Conservation (phyloP, 2,888 invertebrate genomes). For the Parnassius glacialis region DNA sequence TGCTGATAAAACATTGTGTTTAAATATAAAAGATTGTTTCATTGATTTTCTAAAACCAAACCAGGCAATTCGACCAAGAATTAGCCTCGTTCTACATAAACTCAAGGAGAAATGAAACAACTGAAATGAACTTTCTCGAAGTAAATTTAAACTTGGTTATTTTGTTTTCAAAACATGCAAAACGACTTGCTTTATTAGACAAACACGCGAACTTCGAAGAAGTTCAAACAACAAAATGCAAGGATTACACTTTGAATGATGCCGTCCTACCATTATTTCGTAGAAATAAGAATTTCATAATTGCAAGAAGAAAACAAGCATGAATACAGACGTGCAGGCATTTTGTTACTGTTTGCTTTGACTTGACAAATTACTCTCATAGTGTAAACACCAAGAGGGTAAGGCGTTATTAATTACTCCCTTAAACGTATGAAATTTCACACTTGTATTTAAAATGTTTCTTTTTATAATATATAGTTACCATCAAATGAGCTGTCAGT, state of each 20-base stretch:
- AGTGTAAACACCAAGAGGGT: constrained; percentile 22
- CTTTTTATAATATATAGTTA: too few relatives aligned
- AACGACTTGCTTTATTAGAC: constrained; percentile 62
- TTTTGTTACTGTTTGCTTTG: constrained; percentile 27
- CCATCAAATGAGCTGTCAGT: too few relatives aligned
- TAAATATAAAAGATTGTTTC: too few relatives aligned
- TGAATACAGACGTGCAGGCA: constrained; percentile 41
- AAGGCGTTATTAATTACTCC: constrained; percentile 37
- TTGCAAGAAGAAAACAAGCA: constrained; percentile 35
- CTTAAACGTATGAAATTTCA: too few relatives aligned
- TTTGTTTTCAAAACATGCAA: constrained; percentile 65
- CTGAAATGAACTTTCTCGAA: constrained; percentile 44
- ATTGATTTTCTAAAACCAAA: too few relatives aligned
- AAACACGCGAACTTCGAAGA: constrained; percentile 71
- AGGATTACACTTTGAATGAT: constrained; percentile 61
- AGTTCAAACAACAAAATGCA: constrained; percentile 54
- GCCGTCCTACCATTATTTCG: constrained; percentile 46
- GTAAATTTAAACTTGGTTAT: constrained; percentile 64
- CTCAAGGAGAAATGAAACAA: constrained; percentile 32
- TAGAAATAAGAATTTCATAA: constrained; percentile 52
- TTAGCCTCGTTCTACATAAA: not conserved
- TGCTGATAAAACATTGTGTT: too few relatives aligned
- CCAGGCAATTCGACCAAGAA: too few relatives aligned
- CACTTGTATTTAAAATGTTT: too few relatives aligned
- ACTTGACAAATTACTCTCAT: constrained; percentile 40